A percentile compares a stretch with the other conserved stretches of the same genome.
Conservation (phyloP, 2,113 vertebrate species). For the Pterocles burchelli region DNA sequence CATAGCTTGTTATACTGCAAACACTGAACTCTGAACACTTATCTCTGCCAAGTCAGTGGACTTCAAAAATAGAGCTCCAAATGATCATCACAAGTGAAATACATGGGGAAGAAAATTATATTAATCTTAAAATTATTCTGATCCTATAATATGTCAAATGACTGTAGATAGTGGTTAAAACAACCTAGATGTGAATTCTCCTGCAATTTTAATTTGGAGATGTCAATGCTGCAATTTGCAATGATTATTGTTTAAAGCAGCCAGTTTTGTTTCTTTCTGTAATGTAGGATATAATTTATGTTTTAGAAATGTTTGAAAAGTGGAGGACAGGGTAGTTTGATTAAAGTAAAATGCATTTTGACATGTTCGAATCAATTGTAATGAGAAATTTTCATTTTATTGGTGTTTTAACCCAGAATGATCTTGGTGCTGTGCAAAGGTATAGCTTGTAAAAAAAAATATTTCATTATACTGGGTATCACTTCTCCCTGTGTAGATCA, state of each 20-base stretch:
- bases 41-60: slow-evolving; percentile 52
- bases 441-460: neutral
- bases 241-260: slow-evolving; percentile 52
- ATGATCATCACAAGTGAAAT: slow-evolving; percentile 66
- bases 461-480: neutral
- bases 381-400: slow-evolving; percentile 35
- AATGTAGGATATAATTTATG: slow-evolving; percentile 48
- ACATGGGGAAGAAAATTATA: slow-evolving; percentile 60
- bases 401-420: slow-evolving; percentile 30
- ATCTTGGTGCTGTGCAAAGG: neutral
- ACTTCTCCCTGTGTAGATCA: slow-evolving; percentile 11
- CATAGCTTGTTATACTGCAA: slow-evolving; percentile 39
- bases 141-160: slow-evolving; percentile 41
- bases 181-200: slow-evolving; percentile 24
- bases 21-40: slow-evolving; percentile 50
- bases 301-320: slow-evolving; percentile 61
- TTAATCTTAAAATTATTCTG: slow-evolving; percentile 46
- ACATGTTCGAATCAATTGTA: slow-evolving; percentile 39
- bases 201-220: slow-evolving; percentile 57
- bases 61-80: slow-evolving; percentile 68
- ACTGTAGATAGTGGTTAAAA: slow-evolving; percentile 25
- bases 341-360: slow-evolving; percentile 59
- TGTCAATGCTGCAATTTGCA: slow-evolving; percentile 46
- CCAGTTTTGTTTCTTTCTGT: slow-evolving; percentile 46
- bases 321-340: slow-evolving; percentile 31